These are phyloP conservation scores for Ochotona princeps DNA, from an alignment of 2,113 vertebrate species.

Conservation along the genomic window DNA sequence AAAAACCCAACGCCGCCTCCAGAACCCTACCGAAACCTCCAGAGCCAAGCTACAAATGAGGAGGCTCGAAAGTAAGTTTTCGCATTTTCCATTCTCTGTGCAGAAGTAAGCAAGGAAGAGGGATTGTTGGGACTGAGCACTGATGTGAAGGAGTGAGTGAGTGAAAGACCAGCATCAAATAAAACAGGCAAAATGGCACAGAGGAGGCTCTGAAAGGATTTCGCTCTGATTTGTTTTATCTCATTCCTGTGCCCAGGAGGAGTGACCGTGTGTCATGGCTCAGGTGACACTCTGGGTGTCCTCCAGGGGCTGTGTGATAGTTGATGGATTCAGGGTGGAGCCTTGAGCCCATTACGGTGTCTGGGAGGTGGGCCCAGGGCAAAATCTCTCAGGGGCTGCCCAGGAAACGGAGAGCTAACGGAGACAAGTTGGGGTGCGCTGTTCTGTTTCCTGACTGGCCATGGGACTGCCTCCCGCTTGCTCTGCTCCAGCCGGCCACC, in stretches of 20 bases:
- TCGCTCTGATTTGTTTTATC: neutral
- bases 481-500: too few species aligned
- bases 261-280: neutral
- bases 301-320: too few species aligned
- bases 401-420: too few species aligned
- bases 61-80: neutral
- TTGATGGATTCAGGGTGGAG: too few species aligned
- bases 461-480: too few species aligned
- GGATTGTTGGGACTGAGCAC: neutral
- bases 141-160: neutral
- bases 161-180: conserved; percentile 40
- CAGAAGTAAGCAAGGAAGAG: conserved; percentile 39
- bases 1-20: neutral
- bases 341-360: too few species aligned
- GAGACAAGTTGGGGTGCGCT: too few species aligned
- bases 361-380: too few species aligned
- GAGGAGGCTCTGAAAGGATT: conserved; percentile 16
- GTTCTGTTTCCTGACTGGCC: too few species aligned
- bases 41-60: neutral
- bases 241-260: neutral
- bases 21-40: neutral
- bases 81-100: neutral
- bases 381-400: too few species aligned
- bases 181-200: conserved; percentile 22
- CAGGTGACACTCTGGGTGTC: too few species aligned